A percentile compares a stretch with the other conserved stretches of the same genome.
These are phyloP conservation scores for Ia io DNA, from an alignment of 2,113 vertebrate genomes.

Conservation along the genomic window DNA sequence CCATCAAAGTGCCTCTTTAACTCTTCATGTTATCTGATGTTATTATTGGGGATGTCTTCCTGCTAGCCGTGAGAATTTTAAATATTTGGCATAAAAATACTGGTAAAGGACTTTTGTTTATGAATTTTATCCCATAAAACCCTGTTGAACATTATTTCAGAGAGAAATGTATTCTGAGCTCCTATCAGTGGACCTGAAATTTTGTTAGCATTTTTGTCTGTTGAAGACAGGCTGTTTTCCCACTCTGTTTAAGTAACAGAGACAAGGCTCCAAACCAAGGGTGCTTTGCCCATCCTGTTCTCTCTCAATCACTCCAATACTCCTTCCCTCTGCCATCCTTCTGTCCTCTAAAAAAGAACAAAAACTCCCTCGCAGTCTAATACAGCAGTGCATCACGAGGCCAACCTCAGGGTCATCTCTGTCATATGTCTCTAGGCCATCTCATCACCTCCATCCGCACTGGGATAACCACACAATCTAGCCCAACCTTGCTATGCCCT, in stretches of 20 bases:
- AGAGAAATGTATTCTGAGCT: not conserved
- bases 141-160: not conserved
- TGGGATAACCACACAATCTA: not conserved
- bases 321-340: not conserved
- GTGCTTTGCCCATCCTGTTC: not conserved
- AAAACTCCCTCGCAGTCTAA: not conserved
- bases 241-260: not conserved
- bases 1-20: not conserved
- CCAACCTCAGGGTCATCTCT: not conserved
- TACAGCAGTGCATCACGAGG: not conserved
- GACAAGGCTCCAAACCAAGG: not conserved
- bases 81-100: not conserved
- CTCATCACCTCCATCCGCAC: not conserved
- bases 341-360: not conserved
- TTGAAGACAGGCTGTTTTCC: not conserved
- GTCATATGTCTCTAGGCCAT: not conserved
- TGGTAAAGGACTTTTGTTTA: not conserved
- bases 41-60: not conserved
- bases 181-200: not conserved
- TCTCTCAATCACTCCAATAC: not conserved
- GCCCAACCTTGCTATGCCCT: not conserved
- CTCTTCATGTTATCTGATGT: not conserved
- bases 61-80: not conserved
- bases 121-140: not conserved
- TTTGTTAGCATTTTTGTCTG: not conserved